phyloP scores from a whole-genome alignment of 2,113 vertebrate genomes.

The Trinectes maculatus region DNA sequence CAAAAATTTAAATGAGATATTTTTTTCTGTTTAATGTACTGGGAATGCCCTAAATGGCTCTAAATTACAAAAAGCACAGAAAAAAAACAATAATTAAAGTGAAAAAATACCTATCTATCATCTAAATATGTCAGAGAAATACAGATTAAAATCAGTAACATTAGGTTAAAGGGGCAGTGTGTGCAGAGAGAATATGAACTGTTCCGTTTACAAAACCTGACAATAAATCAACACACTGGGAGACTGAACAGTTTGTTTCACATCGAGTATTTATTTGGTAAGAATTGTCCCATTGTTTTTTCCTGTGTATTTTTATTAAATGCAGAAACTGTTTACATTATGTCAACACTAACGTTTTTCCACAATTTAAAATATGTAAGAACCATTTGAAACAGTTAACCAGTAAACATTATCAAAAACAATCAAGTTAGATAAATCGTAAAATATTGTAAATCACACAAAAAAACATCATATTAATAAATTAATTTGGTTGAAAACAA shows the following conservation, averaged over 20 bases:
- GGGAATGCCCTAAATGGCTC: background rate
- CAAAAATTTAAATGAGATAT: no score
- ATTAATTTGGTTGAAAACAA: conserved; percentile 52
- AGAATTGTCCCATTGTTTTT: conserved; percentile 22
- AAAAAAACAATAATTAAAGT: no score
- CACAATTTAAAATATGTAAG: conserved; percentile 27
- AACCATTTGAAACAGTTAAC: conserved; percentile 49
- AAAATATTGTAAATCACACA: conserved; percentile 37
- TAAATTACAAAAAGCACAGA: no score
- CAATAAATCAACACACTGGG: background rate
- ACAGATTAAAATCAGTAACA: background rate
- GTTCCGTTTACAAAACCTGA: background rate
- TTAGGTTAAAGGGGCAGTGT: background rate
- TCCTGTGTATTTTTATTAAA: conserved; percentile 17
- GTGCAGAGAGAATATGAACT: background rate
- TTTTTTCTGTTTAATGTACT: background rate
- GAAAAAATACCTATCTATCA: background rate
- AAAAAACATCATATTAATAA: conserved; percentile 60
- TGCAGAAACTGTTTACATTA: conserved; percentile 40
- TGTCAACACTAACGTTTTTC: conserved; percentile 30
- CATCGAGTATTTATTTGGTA: conserved; percentile 66
- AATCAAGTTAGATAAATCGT: conserved; percentile 47
- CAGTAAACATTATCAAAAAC: conserved; percentile 63
- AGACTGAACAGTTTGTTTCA: conserved; percentile 17
- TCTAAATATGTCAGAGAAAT: background rate